Base-by-base conservation (phyloP, 2,888 invertebrate genomes). In the Anorthoa munda region DNA sequence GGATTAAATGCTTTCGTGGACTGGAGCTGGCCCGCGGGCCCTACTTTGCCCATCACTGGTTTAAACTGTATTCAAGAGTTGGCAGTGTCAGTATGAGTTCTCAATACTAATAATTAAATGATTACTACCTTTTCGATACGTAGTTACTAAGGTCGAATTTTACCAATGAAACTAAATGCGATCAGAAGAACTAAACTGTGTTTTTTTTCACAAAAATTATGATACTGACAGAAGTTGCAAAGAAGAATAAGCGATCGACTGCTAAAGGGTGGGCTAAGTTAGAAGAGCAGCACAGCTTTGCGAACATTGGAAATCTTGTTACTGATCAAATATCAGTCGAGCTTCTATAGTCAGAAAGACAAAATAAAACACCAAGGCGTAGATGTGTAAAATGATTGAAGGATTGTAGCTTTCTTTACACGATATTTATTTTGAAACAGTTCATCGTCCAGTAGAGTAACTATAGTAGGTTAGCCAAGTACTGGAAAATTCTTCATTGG, bases 401-500 rank as follows among this genome's bases (percentile, higher is more conserved):
- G 2, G 15, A 39, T 2, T 45, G n/a, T 2, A 67, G 17, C 4
- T 23, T 18, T 21, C 15, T 72, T 26, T 3, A 48, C 26, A 15
- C 46, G 7, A 56, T 15, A 45, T 23, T 2, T 46, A 18, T 31
- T 51, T 58, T 46, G 3, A 18, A 76, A 2, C 17, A 66, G 50
- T 17, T 51, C 50, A 51, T 46, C 15, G 23, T 51, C 13, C 45
- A 66, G 9, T 48, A 55, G 12, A 63, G 21, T 45, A 51, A 58
- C n/a, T n/a, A 60, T 13, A 23, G 18, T 18, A 73, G n/a, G 7
- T 39, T 39, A 39, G 39, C 1, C 39, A 39, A 39, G 39, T 12
- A 71, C 26, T 21, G 5, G 21, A 26, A 53, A 46, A 9, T 26
- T 26, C 55, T 21, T 50, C 70, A 71, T 46, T 72, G 56, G 18